These are phyloP conservation scores for Montipora capricornis DNA, from an alignment of 64 coral and sea anemone genomes.

Conservation along the genomic window DNA sequence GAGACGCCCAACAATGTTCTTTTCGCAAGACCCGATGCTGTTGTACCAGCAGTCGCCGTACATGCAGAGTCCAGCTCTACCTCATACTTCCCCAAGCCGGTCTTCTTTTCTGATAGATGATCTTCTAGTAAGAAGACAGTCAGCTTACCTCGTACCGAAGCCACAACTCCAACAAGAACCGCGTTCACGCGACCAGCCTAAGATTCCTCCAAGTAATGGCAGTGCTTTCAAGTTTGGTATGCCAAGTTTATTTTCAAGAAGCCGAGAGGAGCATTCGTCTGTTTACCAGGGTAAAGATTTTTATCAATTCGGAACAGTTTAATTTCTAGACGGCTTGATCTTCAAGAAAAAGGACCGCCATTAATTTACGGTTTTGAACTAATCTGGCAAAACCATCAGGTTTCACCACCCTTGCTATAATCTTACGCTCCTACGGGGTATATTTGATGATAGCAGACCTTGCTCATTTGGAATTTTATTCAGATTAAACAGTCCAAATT, in stretches of 20 bases:
- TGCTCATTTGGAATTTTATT: neutral
- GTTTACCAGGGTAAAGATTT: conserved; percentile 42
- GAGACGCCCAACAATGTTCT: conserved; percentile 42
- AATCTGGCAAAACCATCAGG: too few species aligned
- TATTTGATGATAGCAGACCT: too few species aligned
- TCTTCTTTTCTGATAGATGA: conserved; percentile 74
- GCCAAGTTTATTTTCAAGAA: conserved; percentile 34
- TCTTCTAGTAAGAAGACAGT: conserved; percentile 54
- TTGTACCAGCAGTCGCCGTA: conserved; percentile 64
- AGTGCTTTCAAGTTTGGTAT: conserved; percentile 38
- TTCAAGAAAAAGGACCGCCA: neutral
- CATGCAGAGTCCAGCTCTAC: neutral
- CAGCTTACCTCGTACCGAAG: conserved; percentile 35
- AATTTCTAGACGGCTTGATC: neutral
- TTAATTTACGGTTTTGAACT: neutral
- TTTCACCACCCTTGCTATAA: too few species aligned
- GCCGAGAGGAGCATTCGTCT: conserved; percentile 25
- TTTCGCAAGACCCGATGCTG: conserved; percentile 66
- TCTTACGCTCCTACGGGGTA: too few species aligned
- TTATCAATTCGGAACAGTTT: conserved; percentile 9
- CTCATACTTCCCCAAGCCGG: conserved; percentile 41
- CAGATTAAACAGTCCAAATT: conserved; percentile 5
- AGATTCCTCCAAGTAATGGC: neutral
- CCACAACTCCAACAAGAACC: conserved; percentile 7
- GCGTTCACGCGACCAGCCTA: neutral